phyloP scores from a whole-genome alignment of 2,888 invertebrate species.

The Athrips mouffetella region DNA sequence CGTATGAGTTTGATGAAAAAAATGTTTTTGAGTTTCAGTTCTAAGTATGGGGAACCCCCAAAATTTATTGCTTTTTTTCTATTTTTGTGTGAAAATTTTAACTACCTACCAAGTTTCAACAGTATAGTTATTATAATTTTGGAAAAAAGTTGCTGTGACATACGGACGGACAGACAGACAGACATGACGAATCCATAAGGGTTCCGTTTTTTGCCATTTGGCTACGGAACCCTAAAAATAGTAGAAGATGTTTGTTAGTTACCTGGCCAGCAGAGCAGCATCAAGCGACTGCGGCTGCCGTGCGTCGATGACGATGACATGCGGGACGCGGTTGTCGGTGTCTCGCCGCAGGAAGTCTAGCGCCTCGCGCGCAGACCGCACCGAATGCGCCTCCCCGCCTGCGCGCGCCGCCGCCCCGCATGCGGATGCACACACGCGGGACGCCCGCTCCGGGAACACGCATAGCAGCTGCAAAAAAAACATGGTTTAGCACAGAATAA shows the following conservation, averaged over 20 bases:
- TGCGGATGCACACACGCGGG: slow-evolving; percentile 83
- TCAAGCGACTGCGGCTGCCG: slow-evolving; percentile 78
- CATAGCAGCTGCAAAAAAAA: slow-evolving; percentile 79
- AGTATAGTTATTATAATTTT: too few relatives aligned
- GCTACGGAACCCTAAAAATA: not conserved
- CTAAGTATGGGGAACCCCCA: too few relatives aligned
- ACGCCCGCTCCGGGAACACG: slow-evolving; percentile 83
- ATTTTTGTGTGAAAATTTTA: too few relatives aligned
- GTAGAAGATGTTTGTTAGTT: slow-evolving; percentile 22
- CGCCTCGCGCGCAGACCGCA: slow-evolving; percentile 75
- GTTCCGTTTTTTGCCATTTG: too few relatives aligned
- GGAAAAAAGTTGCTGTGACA: too few relatives aligned
- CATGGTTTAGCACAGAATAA: not conserved
- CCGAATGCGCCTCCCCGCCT: slow-evolving; percentile 78
- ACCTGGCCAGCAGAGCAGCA: slow-evolving; percentile 82
- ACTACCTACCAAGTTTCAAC: too few relatives aligned
- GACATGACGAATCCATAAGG: too few relatives aligned
- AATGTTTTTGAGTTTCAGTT: too few relatives aligned
- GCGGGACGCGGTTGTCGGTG: slow-evolving; percentile 72
- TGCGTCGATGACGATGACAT: slow-evolving; percentile 83
- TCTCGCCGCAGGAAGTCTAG: slow-evolving; percentile 71
- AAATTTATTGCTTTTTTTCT: too few relatives aligned
- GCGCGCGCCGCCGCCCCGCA: slow-evolving; percentile 80
- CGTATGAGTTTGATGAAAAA: too few relatives aligned
- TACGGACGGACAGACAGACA: too few relatives aligned